Base-by-base conservation (phyloP, 2,888 invertebrate species). In the Hirtodrosophila confusa region DNA sequence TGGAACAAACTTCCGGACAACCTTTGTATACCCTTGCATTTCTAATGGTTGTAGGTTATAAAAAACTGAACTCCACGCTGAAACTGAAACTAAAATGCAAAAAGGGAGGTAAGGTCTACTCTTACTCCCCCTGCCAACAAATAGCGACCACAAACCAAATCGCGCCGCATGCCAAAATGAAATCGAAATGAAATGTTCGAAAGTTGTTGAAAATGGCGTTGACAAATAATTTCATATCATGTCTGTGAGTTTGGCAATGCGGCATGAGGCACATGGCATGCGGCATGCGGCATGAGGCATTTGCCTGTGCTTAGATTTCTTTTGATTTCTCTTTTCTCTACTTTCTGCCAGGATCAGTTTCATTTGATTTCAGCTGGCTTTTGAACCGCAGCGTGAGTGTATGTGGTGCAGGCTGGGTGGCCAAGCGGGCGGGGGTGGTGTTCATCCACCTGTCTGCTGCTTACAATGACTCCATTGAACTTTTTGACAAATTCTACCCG, bases 151-250 rank as follows among this genome's bases (percentile, higher is more conserved):
- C 44, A 64, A 44, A 55, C 53, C 50, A 54, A 48, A 56, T 41
- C 55, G 41, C 47, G 55, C 48, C 41, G 70, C 62, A 63, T 82
- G 78, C 72, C 86, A 75, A 75, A 84, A 76, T 74, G 70, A 83
- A 86, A 83, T 71, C 64, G 73, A 86, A 84, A 85, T 80, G 80
- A 84, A 84, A 86, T 86, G 86, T 77, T 86, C 51, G 60, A 73
- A 84, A 84, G 80, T 84, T 84, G 84, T 73, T 80, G 86, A 86
- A 80, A 84, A 83, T 77, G 77, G 77, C 84, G 84, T 86, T 86
- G 84, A 85, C 84, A 85, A 84, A 86, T 85, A 85, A 85, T 86
- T 85, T 85, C 82, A 85, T 86, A 80, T 84, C 79, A 85, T 84
- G 79, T 80, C 77, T 77, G 62, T 49, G 73, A 58, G 53, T 61